A percentile compares a stretch with the other conserved stretches of the same genome.
Evolutionary conservation across 2,113 vertebrate species (phyloP).

Genomic region (Otis tarda): DNA sequence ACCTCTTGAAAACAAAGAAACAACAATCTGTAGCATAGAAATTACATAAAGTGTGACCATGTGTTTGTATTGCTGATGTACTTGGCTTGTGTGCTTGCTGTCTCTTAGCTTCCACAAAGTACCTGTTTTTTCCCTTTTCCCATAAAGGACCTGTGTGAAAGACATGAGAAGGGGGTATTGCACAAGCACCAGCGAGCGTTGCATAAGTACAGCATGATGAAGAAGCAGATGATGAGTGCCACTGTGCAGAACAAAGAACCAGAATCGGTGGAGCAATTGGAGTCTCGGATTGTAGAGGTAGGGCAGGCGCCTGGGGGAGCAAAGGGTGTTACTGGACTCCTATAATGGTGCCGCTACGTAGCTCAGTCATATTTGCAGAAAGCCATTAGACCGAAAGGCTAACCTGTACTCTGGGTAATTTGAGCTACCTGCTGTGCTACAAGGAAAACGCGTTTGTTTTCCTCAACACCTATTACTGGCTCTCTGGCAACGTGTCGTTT

Average conservation of each 20-base stretch:
- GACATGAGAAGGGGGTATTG: conserved; percentile 92
- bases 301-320: background rate
- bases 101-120: background rate
- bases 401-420: background rate
- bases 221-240: conserved; percentile 91
- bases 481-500: background rate
- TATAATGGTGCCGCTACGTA: background rate
- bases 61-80: background rate
- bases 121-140: background rate
- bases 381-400: background rate
- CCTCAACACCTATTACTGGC: background rate
- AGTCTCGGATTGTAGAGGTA: conserved; percentile 95
- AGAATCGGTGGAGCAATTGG: conserved; percentile 89
- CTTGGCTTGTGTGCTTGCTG: background rate
- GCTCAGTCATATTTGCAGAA: background rate
- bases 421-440: background rate
- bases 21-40: background rate
- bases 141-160: conserved; percentile 90
- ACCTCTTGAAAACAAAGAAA: background rate
- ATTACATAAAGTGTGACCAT: background rate
- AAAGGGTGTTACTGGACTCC: background rate
- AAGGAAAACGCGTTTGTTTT: background rate
- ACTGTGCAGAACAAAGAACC: conserved; percentile 88
- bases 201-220: conserved; percentile 94
- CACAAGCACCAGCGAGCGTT: conserved; percentile 95